Base-by-base conservation (phyloP, 2,797 vertebrate genomes). In the Lemur catta region DNA sequence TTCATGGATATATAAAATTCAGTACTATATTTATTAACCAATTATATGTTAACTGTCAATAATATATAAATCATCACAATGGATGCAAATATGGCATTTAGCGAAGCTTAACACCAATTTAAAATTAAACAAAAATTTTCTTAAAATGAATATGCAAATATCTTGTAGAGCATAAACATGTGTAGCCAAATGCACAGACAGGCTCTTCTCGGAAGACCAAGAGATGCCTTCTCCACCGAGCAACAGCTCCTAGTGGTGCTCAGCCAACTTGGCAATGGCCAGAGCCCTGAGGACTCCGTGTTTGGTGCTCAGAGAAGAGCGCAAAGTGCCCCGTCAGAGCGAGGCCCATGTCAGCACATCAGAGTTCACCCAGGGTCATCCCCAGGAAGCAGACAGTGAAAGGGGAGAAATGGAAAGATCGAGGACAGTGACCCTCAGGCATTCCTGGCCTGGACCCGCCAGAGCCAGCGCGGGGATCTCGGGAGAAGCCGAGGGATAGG, bases 241-340 rank as follows among this genome's bases (percentile, higher is more conserved):
- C 7, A 10, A 9, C 8, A 24, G 3, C 20, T 28, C 78, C 20
- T 4, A 14, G 13, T 2, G 43, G 6, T 15, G 33, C 46, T 33
- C 46, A 3, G 9, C 10, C 30, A 0, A 50, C 7, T 17, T 3
- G 28, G 24, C 4, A 18, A 1, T 3, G 7, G 22, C 14, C 43
- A 9, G 24, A 35, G 30, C 46, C 20, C 24, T 4, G 50, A 26
- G 2, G 28, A 20, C 2, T 4, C 4, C 1, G 20, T 7, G 17
- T 4, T 9, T 1, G 1, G 3, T 46, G 24, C 12, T 1, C 7
- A 2, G 4, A 9, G 3, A 7, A 65, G 57, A 46, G 4, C 20
- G 0, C 7, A 8, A 20, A 6, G 8, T 2, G 14, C 4, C 24
- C 72, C 43, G 9, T n/a, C 35, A 30, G 18, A 43, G 24, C 43